phyloP scores from a whole-genome alignment of 2,888 invertebrate genomes.

The Gonocerus acuteangulatus region DNA sequence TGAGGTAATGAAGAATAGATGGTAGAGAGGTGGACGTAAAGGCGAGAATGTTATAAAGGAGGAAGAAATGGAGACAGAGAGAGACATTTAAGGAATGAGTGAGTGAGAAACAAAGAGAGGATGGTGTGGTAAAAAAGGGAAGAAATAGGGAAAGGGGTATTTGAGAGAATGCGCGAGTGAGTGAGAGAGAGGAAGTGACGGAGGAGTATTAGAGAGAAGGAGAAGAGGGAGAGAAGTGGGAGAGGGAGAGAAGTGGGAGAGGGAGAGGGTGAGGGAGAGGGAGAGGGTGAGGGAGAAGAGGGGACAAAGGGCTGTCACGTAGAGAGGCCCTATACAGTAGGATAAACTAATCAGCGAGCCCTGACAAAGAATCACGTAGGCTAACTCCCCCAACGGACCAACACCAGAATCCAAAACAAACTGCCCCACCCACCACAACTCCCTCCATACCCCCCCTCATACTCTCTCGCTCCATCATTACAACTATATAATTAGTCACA shows the following conservation, averaged over 20 bases:
- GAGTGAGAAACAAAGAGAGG: no score
- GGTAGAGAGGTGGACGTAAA: no score
- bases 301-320: neutral
- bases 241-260: neutral
- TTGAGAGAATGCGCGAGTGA: no score
- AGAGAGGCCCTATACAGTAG: conserved; percentile 6
- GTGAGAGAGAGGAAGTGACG: conserved; percentile 6
- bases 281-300: conserved; percentile 4
- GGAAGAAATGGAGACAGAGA: no score
- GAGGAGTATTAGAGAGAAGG: neutral
- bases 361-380: conserved; percentile 22
- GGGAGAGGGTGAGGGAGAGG: neutral
- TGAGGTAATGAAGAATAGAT: no score
- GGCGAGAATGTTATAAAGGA: no score
- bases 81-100: no score
- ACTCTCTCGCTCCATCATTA: no score
- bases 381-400: conserved; percentile 8
- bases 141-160: no score
- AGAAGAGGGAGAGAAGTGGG: neutral
- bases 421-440: neutral
- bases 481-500: no score
- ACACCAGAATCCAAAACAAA: conserved; percentile 18
- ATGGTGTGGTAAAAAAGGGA: no score
- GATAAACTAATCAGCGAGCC: conserved; percentile 17
- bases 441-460: no score